Evolutionary conservation across 2,888 invertebrate species (phyloP), one percentile per base, ranked within the genome.

Genomic region (Nymphalis polychloros): DNA sequence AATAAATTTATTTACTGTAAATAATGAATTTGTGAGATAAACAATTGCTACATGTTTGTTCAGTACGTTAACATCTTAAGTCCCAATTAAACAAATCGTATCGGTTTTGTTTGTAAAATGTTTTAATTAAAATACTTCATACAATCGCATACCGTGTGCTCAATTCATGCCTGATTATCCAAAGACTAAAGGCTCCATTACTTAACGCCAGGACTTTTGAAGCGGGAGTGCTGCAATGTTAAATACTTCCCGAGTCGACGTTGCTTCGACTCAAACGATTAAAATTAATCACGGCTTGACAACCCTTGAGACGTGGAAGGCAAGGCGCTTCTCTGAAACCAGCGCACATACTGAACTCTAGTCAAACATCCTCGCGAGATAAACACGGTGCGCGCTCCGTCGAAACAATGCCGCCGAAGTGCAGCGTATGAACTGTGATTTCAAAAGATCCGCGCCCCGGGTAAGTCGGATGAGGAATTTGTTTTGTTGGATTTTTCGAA

Each of bases 81-180:
- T 55, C 8, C 2, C n/a, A 31, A n/a, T 31, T 31, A 27, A 55
- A n/a, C 0, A n/a, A 31, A 55, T n/a, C 8, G 48, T 6, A n/a
- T n/a, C 16, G 16, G 31, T 2, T 55, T 31, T 55, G 63, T 53
- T 63, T 67, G 52, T 49, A 35, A 67, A 31, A 63, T 50, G 65
- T 63, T 69, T 66, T 66, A 69, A 69, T 69, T 63, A 67, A 65
- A 69, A 63, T 63, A 53, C 55, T 65, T 65, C 50, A 57, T n/a
- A 59, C 59, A 59, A 49, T 60, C 53, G 60, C 67, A 49, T 59
- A 60, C 61, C 63, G 49, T 57, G 70, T 64, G 67, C 67, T 63
- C 59, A 48, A 49, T 63, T 67, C 63, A 70, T 63, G 70, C 60
- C 49, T 60, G 63, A 70, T 70, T 66, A 67, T 70, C 48, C 50